Evolutionary conservation across 2,888 invertebrate species (phyloP).

Genomic region (Ceriagrion tenellum): DNA sequence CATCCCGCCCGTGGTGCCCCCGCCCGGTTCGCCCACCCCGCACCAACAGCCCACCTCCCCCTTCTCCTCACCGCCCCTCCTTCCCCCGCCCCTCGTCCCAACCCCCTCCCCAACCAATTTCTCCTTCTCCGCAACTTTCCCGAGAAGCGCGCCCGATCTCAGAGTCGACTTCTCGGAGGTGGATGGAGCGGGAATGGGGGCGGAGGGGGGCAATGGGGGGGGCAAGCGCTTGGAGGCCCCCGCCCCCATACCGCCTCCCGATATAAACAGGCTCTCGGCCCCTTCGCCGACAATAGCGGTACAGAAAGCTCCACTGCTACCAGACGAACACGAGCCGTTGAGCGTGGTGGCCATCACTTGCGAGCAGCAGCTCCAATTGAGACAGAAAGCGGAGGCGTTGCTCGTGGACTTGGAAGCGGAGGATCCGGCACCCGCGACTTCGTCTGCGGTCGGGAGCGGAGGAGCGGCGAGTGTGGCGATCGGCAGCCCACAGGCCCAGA

Average conservation of each 20-base stretch:
- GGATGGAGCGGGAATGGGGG: neutral
- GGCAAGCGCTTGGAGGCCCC: constrained; percentile 15
- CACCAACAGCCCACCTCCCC: neutral
- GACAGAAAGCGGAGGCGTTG: constrained; percentile 40
- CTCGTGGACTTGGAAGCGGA: constrained; percentile 52
- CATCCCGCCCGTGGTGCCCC: neutral
- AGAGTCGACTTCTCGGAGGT: constrained; percentile 82
- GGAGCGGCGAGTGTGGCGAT: neutral
- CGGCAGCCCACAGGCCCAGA: neutral
- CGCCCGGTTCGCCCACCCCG: neutral
- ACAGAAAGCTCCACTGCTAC: constrained; percentile 52
- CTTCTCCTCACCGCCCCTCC: neutral
- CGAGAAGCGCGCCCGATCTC: constrained; percentile 79
- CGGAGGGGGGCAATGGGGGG: neutral
- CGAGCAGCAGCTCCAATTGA: constrained; percentile 55
- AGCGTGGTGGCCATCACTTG: constrained; percentile 55
- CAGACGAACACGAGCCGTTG: constrained; percentile 50
- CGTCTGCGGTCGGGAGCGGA: neutral
- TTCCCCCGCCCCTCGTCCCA: neutral
- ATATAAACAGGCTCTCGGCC: constrained; percentile 63
- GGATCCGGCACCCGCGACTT: neutral
- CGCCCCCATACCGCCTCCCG: constrained; percentile 23
- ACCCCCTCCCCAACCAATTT: constrained; percentile 75
- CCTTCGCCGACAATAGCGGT: constrained; percentile 54
- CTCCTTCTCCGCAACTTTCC: constrained; percentile 71